Evolutionary conservation across 2,797 vertebrate genomes (phyloP), one percentile per base, ranked within the genome.

Genomic region (Crenuchus spilurus): DNA sequence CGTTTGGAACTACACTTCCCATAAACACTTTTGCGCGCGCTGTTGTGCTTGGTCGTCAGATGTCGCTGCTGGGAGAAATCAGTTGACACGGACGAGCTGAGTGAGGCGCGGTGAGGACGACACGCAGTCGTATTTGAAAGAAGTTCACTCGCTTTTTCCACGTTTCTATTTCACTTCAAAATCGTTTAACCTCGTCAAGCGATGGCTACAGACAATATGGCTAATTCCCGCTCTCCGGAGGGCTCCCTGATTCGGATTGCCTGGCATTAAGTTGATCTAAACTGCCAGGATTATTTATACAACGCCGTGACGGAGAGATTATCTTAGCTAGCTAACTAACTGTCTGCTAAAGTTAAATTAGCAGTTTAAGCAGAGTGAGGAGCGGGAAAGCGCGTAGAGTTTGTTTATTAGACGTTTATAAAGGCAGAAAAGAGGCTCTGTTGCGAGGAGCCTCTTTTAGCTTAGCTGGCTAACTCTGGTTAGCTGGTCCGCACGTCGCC

Each of bases 51-150:
- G 82, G 77, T 81, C 86, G 83, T 83, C 82, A 90, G 88, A 84
- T 87, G 81, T 74, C 90, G 87, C 87, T 13, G 41, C 39, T 86
- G 77, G 5, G 26, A 28, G 26, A 30, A 81, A 71, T 76, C 78
- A 77, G 80, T 83, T 85, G 81, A 81, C 84, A 82, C 73, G 72
- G 80, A 80, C 71, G 72, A 75, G 63, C 81, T 60, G 68, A 72
- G 75, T 55, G 82, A 84, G 80, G 84, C 91, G 92, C 90, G 91
- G 88, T 72, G 84, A 58, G 65, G 84, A 87, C 81, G 65, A 87
- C 87, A 88, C 90, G 85, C 86, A 91, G 86, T 88, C 80, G 85
- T 87, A 78, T 84, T 84, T 83, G 49, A 84, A 77, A 86, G 70
- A 84, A 90, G 86, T 89, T 84, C 83, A 42, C 76, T 84, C 79